These are phyloP conservation scores for Intellagama lesueurii DNA, from an alignment of 2,797 vertebrate species.

Conservation along the genomic window DNA sequence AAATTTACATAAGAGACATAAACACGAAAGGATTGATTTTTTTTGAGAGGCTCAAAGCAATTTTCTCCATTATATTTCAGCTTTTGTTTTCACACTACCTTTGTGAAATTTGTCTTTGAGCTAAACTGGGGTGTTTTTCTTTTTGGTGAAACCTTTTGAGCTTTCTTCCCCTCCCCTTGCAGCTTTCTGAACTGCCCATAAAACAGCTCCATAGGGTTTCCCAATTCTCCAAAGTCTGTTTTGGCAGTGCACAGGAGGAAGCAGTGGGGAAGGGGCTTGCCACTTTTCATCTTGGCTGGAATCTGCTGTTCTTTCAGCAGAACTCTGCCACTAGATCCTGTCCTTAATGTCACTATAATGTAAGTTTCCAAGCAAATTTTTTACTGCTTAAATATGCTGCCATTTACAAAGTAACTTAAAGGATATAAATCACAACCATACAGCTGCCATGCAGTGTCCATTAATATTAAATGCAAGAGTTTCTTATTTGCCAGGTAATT, in stretches of 20 bases:
- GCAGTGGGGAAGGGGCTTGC: background rate
- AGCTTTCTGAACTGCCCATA: too few species aligned
- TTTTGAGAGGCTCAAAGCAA: slow-evolving; percentile 11
- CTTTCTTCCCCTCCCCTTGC: too few species aligned
- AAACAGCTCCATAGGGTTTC: background rate
- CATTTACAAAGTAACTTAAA: background rate
- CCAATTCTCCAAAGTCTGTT: background rate
- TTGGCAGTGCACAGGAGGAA: background rate
- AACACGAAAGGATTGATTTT: slow-evolving; percentile 25
- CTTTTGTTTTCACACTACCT: background rate
- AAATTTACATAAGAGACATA: background rate
- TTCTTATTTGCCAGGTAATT: slow-evolving; percentile 22
- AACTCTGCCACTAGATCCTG: background rate
- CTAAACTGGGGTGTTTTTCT: too few species aligned
- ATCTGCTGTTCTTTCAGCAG: background rate
- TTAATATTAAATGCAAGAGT: background rate
- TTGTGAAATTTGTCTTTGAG: background rate
- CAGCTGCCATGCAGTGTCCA: background rate
- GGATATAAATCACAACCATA: background rate
- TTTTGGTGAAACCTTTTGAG: too few species aligned
- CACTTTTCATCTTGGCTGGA: background rate
- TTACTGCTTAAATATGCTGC: background rate
- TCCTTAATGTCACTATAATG: background rate
- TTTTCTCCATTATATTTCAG: slow-evolving; percentile 28
- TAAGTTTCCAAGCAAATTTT: slow-evolving; percentile 4